phyloP scores from a whole-genome alignment of 2,113 vertebrate species.

The Onychostoma macrolepis region DNA sequence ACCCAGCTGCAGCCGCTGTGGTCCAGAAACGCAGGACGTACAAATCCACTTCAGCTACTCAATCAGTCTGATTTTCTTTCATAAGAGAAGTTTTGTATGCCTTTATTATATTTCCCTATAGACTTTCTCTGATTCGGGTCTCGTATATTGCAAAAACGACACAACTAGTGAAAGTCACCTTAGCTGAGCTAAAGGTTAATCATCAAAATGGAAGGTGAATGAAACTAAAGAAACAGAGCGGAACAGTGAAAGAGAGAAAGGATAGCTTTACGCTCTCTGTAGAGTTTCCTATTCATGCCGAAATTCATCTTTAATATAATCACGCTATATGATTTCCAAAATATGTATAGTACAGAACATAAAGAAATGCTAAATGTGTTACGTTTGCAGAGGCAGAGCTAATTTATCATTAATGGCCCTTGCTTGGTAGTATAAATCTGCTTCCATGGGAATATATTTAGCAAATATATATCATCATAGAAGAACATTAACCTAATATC shows the following conservation, averaged over 20 bases:
- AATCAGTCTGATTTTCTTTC: background rate
- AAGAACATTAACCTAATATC: background rate
- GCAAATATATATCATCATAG: background rate
- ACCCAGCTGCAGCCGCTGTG: background rate
- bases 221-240: conserved; percentile 8
- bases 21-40: background rate
- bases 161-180: background rate
- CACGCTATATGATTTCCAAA: background rate
- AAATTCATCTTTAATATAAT: background rate
- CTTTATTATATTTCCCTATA: background rate
- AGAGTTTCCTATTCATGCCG: background rate
- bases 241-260: conserved; percentile 12
- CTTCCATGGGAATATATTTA: background rate
- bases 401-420: background rate
- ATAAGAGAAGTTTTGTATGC: background rate
- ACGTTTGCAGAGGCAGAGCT: background rate
- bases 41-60: background rate
- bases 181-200: background rate
- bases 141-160: background rate
- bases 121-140: background rate
- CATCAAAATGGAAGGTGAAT: background rate
- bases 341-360: background rate
- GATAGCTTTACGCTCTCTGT: background rate
- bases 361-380: background rate
- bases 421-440: background rate